Conservation (phyloP, 2,113 vertebrate genomes). For the Spea bombifrons region DNA sequence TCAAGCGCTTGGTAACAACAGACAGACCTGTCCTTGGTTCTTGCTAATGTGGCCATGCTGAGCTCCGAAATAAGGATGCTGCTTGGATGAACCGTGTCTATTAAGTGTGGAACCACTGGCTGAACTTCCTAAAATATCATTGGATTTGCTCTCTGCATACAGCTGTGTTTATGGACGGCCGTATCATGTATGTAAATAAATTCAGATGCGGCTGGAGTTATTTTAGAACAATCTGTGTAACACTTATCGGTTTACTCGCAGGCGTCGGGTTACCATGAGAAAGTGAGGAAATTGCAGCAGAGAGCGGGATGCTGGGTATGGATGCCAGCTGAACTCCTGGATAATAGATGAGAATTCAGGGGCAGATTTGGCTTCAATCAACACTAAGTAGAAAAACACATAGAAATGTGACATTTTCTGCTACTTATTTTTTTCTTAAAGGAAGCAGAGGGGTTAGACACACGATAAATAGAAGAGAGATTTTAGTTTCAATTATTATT, state of each 20-base stretch:
- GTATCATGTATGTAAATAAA: conserved; percentile 81
- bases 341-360: conserved; percentile 26
- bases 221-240: conserved; percentile 79
- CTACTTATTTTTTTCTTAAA: not conserved
- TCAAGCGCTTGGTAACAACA: not conserved
- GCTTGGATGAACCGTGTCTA: conserved; percentile 55
- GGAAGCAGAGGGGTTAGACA: not conserved
- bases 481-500: too few species aligned
- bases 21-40: not conserved
- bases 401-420: conserved; percentile 16
- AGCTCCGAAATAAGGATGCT: conserved; percentile 37
- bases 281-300: conserved; percentile 8
- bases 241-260: conserved; percentile 75
- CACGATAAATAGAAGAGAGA: too few species aligned
- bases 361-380: conserved; percentile 11
- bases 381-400: conserved; percentile 3
- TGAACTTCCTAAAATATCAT: conserved; percentile 74
- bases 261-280: conserved; percentile 62
- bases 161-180: conserved; percentile 80
- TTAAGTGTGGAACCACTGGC: conserved; percentile 65
- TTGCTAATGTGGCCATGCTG: not conserved
- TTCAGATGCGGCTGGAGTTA: conserved; percentile 76
- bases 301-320: conserved; percentile 12
- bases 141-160: conserved; percentile 70
- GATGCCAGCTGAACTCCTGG: not conserved